Evolutionary conservation across 1,140 invertebrate species (phyloP).

Genomic region (Aradophagus sp.): DNA sequence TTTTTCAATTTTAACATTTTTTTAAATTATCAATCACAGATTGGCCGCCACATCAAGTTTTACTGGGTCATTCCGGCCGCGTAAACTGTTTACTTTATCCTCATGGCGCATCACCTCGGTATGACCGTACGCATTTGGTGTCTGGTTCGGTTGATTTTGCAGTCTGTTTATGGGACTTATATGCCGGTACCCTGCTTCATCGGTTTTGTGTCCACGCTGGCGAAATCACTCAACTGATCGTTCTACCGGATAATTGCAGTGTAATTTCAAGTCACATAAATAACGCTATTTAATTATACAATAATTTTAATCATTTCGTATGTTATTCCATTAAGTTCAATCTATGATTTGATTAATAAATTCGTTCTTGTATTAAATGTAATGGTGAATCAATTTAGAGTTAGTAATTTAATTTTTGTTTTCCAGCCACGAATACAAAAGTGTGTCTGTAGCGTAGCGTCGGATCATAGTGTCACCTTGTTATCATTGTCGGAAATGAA

Average conservation of each 20-base stretch:
- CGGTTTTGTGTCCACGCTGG: constrained; percentile 97
- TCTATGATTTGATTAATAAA: too few species aligned
- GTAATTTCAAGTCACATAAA: constrained; percentile 75
- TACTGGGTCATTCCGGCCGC: constrained; percentile 92
- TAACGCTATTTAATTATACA: too few species aligned
- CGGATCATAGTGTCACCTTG: constrained; percentile 97
- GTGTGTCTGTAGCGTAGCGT: constrained; percentile 97
- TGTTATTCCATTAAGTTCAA: too few species aligned
- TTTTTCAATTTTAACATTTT: too few species aligned
- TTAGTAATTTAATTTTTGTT: constrained; percentile 29
- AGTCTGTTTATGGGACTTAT: constrained; percentile 97
- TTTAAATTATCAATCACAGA: too few species aligned
- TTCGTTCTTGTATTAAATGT: too few species aligned
- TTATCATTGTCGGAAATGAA: constrained; percentile 95
- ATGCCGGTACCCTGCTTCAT: constrained; percentile 91
- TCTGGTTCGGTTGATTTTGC: constrained; percentile 98
- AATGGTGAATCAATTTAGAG: too few species aligned
- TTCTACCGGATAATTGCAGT: constrained; percentile 94
- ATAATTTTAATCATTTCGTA: too few species aligned
- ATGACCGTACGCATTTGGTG: constrained; percentile 92
- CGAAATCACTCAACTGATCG: constrained; percentile 91
- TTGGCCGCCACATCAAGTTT: constrained; percentile 91
- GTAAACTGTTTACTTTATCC: constrained; percentile 98
- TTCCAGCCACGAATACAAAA: constrained; percentile 91
- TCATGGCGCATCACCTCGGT: constrained; percentile 92